Evolutionary conservation across 53 echinoderm and acorn worm genomes (phyloP).

Genomic region (Holothuria leucospilota): DNA sequence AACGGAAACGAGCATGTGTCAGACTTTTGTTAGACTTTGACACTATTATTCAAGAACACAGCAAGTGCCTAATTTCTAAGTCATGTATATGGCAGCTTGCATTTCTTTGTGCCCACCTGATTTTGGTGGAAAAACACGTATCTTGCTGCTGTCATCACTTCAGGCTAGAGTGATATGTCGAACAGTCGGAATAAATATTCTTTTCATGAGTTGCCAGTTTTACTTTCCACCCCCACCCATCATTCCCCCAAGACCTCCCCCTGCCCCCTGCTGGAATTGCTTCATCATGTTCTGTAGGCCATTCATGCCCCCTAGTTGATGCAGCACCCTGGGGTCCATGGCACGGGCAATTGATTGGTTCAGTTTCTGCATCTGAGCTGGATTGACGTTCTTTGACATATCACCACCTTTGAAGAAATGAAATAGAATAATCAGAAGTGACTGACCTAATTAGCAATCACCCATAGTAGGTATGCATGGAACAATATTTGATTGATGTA

Average conservation of each 20-base stretch:
- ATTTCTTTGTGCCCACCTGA: too few species aligned
- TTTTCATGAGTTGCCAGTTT: too few species aligned
- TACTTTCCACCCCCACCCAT: slow-evolving; percentile 60
- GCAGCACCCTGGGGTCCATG: slow-evolving; percentile 96
- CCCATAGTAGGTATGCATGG: neutral
- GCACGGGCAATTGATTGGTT: slow-evolving; percentile 95
- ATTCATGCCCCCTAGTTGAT: slow-evolving; percentile 95
- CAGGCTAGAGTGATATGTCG: too few species aligned
- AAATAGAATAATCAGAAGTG: neutral
- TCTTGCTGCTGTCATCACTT: too few species aligned
- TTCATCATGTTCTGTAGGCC: slow-evolving; percentile 99
- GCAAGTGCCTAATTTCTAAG: too few species aligned
- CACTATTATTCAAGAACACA: too few species aligned
- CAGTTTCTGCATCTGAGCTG: slow-evolving; percentile 95
- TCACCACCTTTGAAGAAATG: slow-evolving; percentile 75
- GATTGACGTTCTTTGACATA: slow-evolving; percentile 98
- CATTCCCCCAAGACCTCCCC: slow-evolving; percentile 67
- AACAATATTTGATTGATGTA: too few species aligned
- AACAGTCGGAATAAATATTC: too few species aligned
- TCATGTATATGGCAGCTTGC: too few species aligned
- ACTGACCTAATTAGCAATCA: neutral
- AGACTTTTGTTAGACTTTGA: too few species aligned
- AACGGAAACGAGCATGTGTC: too few species aligned
- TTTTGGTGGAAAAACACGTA: too few species aligned
- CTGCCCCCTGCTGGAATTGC: slow-evolving; percentile 97